Evolutionary conservation across 2,888 invertebrate genomes (phyloP), one percentile per base, ranked within the genome.

Genomic region (Cryptocheilus praepositus): DNA sequence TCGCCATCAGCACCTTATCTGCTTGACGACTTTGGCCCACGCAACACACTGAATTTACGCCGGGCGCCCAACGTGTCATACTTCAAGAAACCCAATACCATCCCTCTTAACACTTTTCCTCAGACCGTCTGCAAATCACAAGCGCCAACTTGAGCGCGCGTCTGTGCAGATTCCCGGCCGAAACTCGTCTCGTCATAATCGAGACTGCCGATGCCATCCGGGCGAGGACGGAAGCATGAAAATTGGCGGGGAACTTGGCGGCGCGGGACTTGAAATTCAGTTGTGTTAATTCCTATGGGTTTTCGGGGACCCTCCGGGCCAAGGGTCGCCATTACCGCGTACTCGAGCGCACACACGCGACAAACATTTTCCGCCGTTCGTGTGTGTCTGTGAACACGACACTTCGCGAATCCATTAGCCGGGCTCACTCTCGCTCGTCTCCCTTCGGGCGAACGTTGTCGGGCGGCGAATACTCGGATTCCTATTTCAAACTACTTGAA

Each of bases 361-460:
- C 49, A 49, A 49, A 49, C 49, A 49, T 49, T 49, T 49, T 49
- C 49, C 49, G 18, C 49, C 16, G 59, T 56, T 62, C 55, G 61
- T 70, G 76, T 70, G 76, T 75, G 77, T 82, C 68, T 25, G 80
- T 74, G 81, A 81, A 77, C 81, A 81, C 71, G 79, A 62, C 71
- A 73, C 70, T 75, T 76, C 75, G 74, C 79, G 76, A 82, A 83
- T 82, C 83, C 83, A 84, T 83, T 84, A 83, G 80, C 75, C 61
- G 64, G 62, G 73, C 70, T 73, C 70, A 62, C 63, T 69, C 63
- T 69, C 68, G 73, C 71, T 69, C 68, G 73, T 77, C 69, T 72
- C 77, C 79, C 80, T 77, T 68, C 75, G 66, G 72, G 75, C 73
- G 53, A 77, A 61, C 59, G 59, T 63, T 59, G 64, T 55, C 25